Percentiles rank a stretch among this genome's conserved stretches.
phyloP scores from a whole-genome alignment of 2,113 vertebrate genomes.

The Callopanchax toddi region DNA sequence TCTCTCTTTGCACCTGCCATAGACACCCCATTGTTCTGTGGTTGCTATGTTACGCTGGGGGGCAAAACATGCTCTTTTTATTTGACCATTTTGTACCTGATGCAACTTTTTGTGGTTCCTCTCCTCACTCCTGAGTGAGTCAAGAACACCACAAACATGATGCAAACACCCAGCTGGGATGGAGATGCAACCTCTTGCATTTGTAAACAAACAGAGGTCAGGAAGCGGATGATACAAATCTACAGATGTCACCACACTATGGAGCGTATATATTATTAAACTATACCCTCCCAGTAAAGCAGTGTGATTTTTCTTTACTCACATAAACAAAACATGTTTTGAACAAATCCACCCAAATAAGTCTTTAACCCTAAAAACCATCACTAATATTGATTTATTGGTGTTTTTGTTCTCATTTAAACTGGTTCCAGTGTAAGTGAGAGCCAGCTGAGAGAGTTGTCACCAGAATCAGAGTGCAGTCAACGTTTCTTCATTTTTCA shows the following conservation, averaged over 20 bases:
- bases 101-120: constrained; percentile 15
- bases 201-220: constrained; percentile 13
- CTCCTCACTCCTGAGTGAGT: constrained; percentile 18
- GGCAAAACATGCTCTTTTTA: constrained; percentile 33
- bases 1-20: constrained; percentile 7
- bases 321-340: too few relatives aligned
- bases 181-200: constrained; percentile 11
- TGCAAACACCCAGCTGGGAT: constrained; percentile 19
- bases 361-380: neutral
- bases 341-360: too few relatives aligned
- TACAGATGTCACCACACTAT: neutral
- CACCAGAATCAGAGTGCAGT: constrained; percentile 12
- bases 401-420: neutral
- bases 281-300: too few relatives aligned
- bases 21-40: constrained; percentile 1
- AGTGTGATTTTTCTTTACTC: too few relatives aligned
- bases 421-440: neutral
- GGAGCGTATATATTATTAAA: neutral
- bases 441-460: constrained; percentile 7
- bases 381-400: neutral
- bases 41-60: constrained; percentile 41
- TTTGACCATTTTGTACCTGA: constrained; percentile 16
- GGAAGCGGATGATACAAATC: neutral
- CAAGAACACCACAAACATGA: constrained; percentile 22
- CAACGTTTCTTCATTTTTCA: neutral